Evolutionary conservation across 2,113 vertebrate genomes (phyloP).

Genomic region (Macquaria australasica): DNA sequence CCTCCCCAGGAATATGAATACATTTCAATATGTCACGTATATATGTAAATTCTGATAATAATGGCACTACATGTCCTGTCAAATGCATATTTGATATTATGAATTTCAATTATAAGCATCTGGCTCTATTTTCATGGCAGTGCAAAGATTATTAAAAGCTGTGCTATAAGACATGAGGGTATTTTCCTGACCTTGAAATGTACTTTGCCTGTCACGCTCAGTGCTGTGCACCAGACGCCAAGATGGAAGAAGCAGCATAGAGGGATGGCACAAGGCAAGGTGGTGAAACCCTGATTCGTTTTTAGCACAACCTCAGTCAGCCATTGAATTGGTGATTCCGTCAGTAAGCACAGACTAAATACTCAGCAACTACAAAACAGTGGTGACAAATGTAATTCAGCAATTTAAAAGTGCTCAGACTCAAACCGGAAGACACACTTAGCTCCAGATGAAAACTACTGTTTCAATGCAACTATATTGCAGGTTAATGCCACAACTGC

Average conservation of each 20-base stretch:
- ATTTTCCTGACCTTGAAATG: constrained; percentile 31
- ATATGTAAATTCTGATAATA: constrained; percentile 20
- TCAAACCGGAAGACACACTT: background rate
- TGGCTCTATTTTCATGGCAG: background rate
- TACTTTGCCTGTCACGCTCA: background rate
- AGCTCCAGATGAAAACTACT: background rate
- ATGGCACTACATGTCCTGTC: constrained; percentile 4
- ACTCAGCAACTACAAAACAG: constrained; percentile 1
- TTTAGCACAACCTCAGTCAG: constrained; percentile 2
- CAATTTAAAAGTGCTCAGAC: too few species aligned
- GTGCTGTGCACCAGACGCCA: background rate
- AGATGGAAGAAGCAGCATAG: background rate
- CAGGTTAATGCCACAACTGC: background rate
- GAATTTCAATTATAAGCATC: constrained; percentile 24
- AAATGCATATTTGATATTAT: constrained; percentile 17
- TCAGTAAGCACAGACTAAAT: constrained; percentile 1
- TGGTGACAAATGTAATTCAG: background rate
- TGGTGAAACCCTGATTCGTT: background rate
- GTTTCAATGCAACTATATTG: too few species aligned
- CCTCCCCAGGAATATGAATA: constrained; percentile 36
- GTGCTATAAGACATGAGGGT: background rate
- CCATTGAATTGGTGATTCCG: background rate
- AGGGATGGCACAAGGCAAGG: background rate
- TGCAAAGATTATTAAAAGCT: background rate
- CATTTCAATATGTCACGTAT: constrained; percentile 49